Base-by-base conservation (phyloP, 1,140 invertebrate genomes). In the Pseudomyrmex cubaensis region DNA sequence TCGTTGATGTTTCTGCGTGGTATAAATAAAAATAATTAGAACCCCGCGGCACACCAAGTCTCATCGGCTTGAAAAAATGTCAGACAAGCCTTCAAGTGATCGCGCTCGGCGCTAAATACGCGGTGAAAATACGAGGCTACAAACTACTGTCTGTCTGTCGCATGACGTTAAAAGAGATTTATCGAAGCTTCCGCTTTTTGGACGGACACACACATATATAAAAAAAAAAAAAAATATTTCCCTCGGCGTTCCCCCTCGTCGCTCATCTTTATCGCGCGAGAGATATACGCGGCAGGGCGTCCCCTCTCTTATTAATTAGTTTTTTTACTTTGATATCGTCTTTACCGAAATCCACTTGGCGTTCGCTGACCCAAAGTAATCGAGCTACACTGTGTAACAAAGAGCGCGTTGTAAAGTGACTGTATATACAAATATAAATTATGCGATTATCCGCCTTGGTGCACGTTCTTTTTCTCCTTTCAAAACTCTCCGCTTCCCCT, bases 341-440 rank as follows among this genome's bases (percentile, higher is more conserved):
- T 90, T 90, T 87, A 87, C 77, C 85, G 83, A 87, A 88, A 91
- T 86, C 35, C 85, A 88, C 86, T 86, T 83, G 83, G 85, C 82
- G 84, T 87, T 91, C 82, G 82, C 85, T 91, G 87, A 90, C 87
- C 91, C 89, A 89, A 88, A 85, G 67, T 88, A 89, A 88, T 90
- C 86, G 83, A 92, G 90, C 88, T 90, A 91, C 66, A 91, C 76
- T 90, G 88, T 91, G 89, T 91, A 92, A 91, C 88, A 90, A 92
- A 91, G 91, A 91, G 89, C 90, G 92, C 92, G 87, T 93, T 94
- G 93, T 94, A 94, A 94, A 94, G 92, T 94, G 92, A 94, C 90
- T 94, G 93, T 94, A 94, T 93, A 92, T 93, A 94, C 89, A 93
- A 93, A 93, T 92, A 94, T 92, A 93, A 94, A 93, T 92, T 94